Conservation (phyloP, 1,140 invertebrate species). For the Arctopsyche grandis region DNA sequence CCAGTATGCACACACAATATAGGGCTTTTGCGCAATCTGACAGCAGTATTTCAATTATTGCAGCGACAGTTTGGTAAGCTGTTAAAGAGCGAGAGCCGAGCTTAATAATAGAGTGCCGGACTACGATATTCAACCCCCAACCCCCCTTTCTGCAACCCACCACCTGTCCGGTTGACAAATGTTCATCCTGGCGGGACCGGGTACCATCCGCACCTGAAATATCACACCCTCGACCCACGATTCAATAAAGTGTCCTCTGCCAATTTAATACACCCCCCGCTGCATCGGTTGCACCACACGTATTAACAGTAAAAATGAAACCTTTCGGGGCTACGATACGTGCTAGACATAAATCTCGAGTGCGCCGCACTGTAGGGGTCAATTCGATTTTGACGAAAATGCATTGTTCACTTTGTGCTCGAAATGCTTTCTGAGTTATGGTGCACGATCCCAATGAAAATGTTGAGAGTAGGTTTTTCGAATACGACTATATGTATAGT, state of each 20-base stretch:
- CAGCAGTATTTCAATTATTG: background rate
- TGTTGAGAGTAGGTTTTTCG: no score
- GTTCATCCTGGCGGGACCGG: background rate
- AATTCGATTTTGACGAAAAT: no score
- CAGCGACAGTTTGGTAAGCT: background rate
- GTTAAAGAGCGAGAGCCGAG: background rate
- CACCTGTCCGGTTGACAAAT: slow-evolving; percentile 9
- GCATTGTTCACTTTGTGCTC: no score
- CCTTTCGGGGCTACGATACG: background rate
- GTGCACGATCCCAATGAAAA: no score
- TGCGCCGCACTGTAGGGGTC: no score
- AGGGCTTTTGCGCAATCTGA: background rate
- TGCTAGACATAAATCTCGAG: background rate
- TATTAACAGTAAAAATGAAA: slow-evolving; percentile 3
- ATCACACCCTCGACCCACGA: background rate
- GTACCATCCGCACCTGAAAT: slow-evolving; percentile 8
- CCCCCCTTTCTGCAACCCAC: background rate
- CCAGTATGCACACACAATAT: background rate
- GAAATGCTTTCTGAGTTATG: no score
- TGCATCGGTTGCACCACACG: background rate
- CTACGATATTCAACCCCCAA: background rate
- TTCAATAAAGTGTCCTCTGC: slow-evolving; percentile 18
- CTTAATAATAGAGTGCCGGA: background rate
- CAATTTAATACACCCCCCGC: slow-evolving; percentile 1
- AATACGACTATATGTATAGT: no score